Percentiles rank a stretch among this genome's conserved stretches.
Conservation (phyloP, 1,140 invertebrate genomes). For the Zaprionus ornatus region DNA sequence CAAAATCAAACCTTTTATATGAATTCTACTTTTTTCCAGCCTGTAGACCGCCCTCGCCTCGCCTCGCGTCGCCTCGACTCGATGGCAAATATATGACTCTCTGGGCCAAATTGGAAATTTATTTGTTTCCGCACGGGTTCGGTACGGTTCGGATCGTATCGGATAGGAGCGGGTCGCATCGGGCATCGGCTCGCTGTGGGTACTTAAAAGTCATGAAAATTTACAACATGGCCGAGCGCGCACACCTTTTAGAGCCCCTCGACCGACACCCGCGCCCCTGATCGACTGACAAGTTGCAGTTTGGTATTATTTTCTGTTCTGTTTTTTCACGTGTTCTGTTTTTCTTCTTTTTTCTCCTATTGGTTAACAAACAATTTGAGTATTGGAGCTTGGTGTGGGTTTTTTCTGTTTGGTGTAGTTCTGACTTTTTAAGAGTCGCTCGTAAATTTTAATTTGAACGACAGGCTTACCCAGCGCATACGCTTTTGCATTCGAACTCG, state of each 20-base stretch:
- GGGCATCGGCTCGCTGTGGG: conserved; percentile 27
- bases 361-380: conserved; percentile 54
- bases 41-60: neutral
- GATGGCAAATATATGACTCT: conserved; percentile 74
- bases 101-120: conserved; percentile 77
- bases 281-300: conserved; percentile 59
- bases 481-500: conserved; percentile 38
- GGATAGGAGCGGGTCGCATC: conserved; percentile 6
- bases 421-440: conserved; percentile 53
- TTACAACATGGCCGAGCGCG: conserved; percentile 69
- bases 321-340: neutral
- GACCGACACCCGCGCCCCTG: conserved; percentile 6
- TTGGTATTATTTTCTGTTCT: conserved; percentile 6
- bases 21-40: neutral
- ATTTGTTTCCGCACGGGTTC: conserved; percentile 73
- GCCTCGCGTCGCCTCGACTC: neutral
- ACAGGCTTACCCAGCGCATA: conserved; percentile 46
- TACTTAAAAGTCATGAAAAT: conserved; percentile 80
- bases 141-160: neutral
- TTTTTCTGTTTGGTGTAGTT: conserved; percentile 61
- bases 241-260: conserved; percentile 24
- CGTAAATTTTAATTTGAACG: conserved; percentile 71
- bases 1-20: conserved; percentile 58
- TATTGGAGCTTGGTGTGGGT: conserved; percentile 11
- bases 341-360: conserved; percentile 54